A percentile compares a stretch with the other conserved stretches of the same genome.
phyloP scores from a whole-genome alignment of 2,797 vertebrate genomes.

The Chromis chromis region DNA sequence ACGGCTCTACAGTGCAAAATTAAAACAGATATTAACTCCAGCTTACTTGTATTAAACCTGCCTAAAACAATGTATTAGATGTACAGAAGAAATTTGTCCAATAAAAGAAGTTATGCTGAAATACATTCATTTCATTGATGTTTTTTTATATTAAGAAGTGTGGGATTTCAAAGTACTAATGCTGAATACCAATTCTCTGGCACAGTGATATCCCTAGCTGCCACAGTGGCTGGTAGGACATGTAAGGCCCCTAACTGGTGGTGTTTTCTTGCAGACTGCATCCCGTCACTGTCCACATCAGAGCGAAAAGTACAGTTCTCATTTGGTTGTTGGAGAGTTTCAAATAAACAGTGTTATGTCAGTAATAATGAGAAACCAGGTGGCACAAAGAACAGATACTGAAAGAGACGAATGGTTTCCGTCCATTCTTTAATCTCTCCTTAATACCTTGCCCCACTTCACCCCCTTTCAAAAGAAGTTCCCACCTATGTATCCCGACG shows the following conservation, averaged over 20 bases:
- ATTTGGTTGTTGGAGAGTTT: constrained; percentile 30
- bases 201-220: neutral
- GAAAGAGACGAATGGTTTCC: constrained; percentile 21
- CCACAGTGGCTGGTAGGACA: constrained; percentile 26
- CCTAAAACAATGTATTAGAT: too few relatives aligned
- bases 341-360: constrained; percentile 21
- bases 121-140: neutral
- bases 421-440: constrained; percentile 25
- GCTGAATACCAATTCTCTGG: too few relatives aligned
- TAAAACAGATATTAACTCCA: neutral
- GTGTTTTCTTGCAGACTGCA: constrained; percentile 1
- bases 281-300: neutral
- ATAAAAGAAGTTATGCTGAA: neutral
- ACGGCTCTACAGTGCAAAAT: too few relatives aligned
- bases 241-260: neutral
- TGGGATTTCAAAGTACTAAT: too few relatives aligned
- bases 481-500: constrained; percentile 47
- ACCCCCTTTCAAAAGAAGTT: constrained; percentile 59
- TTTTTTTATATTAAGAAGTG: neutral
- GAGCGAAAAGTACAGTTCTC: constrained; percentile 21
- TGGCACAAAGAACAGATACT: constrained; percentile 51
- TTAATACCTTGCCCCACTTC: neutral
- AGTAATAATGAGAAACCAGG: constrained; percentile 44
- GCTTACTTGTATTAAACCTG: too few relatives aligned
- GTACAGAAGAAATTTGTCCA: too few relatives aligned